Conservation (phyloP, 2,797 vertebrate species). For the Tiaroga cobitis region DNA sequence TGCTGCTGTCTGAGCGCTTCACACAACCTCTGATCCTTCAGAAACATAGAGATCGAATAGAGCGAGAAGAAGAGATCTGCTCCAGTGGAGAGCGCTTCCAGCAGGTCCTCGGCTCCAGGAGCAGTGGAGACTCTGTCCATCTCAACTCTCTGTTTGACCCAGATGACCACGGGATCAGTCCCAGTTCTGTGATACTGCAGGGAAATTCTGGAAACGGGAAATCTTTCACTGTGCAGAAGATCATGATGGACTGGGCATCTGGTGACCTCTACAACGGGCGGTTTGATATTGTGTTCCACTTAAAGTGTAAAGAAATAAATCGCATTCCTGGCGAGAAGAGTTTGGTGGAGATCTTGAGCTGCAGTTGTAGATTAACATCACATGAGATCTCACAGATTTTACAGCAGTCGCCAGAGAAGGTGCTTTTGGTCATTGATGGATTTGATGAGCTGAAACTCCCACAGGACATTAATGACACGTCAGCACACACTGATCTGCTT, state of each 20-base stretch:
- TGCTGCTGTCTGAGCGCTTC: slow-evolving; percentile 28
- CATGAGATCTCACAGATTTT: slow-evolving; percentile 35
- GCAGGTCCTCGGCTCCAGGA: slow-evolving; percentile 7
- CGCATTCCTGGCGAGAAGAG: not conserved
- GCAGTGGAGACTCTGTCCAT: not conserved
- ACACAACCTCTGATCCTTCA: slow-evolving; percentile 26
- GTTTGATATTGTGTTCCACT: slow-evolving; percentile 37
- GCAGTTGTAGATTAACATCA: slow-evolving; percentile 19
- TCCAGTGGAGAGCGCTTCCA: slow-evolving; percentile 6
- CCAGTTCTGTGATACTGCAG: slow-evolving; percentile 41
- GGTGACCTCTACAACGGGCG: slow-evolving; percentile 4
- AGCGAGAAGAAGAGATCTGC: slow-evolving; percentile 32
- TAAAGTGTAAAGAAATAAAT: slow-evolving; percentile 50
- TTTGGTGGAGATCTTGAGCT: slow-evolving; percentile 41
- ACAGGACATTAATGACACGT: not conserved
- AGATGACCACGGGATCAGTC: not conserved
- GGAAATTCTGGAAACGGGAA: slow-evolving; percentile 54
- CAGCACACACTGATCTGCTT: not conserved
- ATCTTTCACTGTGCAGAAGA: slow-evolving; percentile 44
- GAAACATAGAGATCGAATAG: slow-evolving; percentile 4
- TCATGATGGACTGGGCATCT: slow-evolving; percentile 49
- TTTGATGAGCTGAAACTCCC: slow-evolving; percentile 43
- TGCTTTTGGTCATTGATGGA: slow-evolving; percentile 49
- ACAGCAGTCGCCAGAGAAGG: not conserved
- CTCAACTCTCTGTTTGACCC: not conserved